Percentiles rank a stretch among this genome's conserved stretches.
Conservation (phyloP, 2,888 invertebrate genomes). For the Patella ulyssiponensis region DNA sequence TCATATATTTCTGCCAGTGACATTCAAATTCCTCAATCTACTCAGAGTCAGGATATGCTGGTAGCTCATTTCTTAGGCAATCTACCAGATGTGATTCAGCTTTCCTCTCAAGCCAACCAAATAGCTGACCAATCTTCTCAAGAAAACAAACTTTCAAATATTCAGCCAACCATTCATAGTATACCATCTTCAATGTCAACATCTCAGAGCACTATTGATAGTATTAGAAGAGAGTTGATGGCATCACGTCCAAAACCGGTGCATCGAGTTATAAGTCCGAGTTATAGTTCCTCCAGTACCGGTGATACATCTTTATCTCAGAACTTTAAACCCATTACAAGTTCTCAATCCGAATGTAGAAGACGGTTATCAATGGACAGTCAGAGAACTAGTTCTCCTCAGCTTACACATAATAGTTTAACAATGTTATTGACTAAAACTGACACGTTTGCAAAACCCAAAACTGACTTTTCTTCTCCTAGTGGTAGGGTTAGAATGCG, state of each 20-base stretch:
- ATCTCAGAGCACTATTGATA: slow-evolving; percentile 2
- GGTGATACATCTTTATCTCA: slow-evolving; percentile 2
- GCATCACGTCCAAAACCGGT: background rate
- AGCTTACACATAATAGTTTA: slow-evolving; percentile 20
- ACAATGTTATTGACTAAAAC: slow-evolving; percentile 31
- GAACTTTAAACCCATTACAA: slow-evolving; percentile 25
- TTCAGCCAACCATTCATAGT: background rate
- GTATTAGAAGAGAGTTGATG: slow-evolving; percentile 1
- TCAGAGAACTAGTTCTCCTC: slow-evolving; percentile 31
- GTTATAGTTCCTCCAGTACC: background rate
- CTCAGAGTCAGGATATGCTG: background rate
- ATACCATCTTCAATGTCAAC: background rate
- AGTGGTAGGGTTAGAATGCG: slow-evolving; percentile 44
- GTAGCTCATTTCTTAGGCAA: background rate
- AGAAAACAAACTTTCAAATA: slow-evolving; percentile 1
- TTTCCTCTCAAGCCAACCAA: background rate
- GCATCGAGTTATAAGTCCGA: background rate
- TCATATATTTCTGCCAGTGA: slow-evolving; percentile 1
- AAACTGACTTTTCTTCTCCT: background rate
- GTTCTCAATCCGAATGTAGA: slow-evolving; percentile 50
- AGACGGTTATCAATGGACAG: slow-evolving; percentile 53
- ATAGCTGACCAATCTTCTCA: background rate
- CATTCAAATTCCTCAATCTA: background rate
- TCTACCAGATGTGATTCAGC: background rate
- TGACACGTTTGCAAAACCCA: background rate